phyloP scores from a whole-genome alignment of 2,888 invertebrate genomes.

The Melanotus villosus region DNA sequence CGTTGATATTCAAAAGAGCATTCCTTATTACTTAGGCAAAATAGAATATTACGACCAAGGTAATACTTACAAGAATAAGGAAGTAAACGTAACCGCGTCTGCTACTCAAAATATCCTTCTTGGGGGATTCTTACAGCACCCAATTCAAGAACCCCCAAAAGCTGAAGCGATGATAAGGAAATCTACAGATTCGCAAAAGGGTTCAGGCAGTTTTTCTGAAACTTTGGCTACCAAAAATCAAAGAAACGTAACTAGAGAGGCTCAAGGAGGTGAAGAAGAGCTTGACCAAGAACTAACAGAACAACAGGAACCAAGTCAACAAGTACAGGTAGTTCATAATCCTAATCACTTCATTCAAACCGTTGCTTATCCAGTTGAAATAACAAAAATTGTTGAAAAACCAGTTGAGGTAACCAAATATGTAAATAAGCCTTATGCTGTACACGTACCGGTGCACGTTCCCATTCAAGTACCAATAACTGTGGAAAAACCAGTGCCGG shows the following conservation, averaged over 20 bases:
- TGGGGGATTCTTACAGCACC: constrained; percentile 29
- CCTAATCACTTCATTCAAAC: constrained; percentile 67
- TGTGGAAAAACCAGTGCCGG: constrained; percentile 54
- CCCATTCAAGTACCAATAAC: constrained; percentile 69
- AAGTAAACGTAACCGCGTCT: constrained; percentile 5
- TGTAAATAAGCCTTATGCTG: constrained; percentile 65
- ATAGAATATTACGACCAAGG: constrained; percentile 62
- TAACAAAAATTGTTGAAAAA: constrained; percentile 57
- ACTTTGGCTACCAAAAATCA: too few species aligned
- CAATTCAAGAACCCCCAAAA: constrained; percentile 3
- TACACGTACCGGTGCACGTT: constrained; percentile 57
- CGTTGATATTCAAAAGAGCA: constrained; percentile 78
- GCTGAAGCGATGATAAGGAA: background rate
- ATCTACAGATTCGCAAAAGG: background rate
- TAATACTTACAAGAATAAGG: background rate
- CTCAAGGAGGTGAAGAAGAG: too few species aligned
- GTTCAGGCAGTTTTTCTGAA: background rate
- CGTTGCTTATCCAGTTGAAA: constrained; percentile 63
- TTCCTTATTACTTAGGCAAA: constrained; percentile 71
- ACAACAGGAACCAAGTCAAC: background rate
- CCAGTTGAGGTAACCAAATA: constrained; percentile 69
- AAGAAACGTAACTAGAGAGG: too few species aligned
- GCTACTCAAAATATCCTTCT: constrained; percentile 26
- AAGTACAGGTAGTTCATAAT: constrained; percentile 58
- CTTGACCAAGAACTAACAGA: constrained; percentile 59